Evolutionary conservation across 1,140 invertebrate species (phyloP).

Genomic region (Heliconius hermathena): DNA sequence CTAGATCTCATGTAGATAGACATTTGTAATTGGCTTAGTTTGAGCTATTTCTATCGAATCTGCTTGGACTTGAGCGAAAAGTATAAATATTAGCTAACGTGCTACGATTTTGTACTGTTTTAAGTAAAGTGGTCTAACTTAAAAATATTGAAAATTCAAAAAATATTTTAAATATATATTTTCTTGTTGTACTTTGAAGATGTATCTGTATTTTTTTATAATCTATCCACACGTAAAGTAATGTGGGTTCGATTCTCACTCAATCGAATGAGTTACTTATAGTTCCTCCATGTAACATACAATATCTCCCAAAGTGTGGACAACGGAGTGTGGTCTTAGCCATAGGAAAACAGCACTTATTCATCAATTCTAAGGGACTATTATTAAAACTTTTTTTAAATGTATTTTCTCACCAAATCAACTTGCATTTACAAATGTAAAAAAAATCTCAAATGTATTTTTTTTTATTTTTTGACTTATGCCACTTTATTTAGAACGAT

Average conservation of each 20-base stretch:
- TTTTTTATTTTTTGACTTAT: not conserved
- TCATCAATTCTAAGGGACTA: too few relatives aligned
- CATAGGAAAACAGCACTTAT: too few relatives aligned
- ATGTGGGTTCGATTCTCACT: too few relatives aligned
- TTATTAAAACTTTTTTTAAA: too few relatives aligned
- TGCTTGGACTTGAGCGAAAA: slow-evolving; percentile 10
- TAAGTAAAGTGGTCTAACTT: not conserved
- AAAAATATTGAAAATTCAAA: not conserved
- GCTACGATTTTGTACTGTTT: not conserved
- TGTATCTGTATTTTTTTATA: not conserved
- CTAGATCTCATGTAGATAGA: slow-evolving; percentile 7
- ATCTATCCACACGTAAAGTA: too few relatives aligned
- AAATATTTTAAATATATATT: not conserved
- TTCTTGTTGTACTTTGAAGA: not conserved
- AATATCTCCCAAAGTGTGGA: too few relatives aligned
- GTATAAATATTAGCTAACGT: not conserved
- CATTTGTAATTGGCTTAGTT: not conserved
- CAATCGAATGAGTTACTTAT: too few relatives aligned
- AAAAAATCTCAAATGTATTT: not conserved
- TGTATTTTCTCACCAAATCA: too few relatives aligned
- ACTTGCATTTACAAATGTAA: too few relatives aligned
- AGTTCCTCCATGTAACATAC: too few relatives aligned
- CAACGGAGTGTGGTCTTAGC: too few relatives aligned
- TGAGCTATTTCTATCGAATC: not conserved
- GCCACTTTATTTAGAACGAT: not conserved